A percentile compares a stretch with the other conserved stretches of the same genome.
Conservation (phyloP, 2,113 vertebrate species). For the Columba livia region DNA sequence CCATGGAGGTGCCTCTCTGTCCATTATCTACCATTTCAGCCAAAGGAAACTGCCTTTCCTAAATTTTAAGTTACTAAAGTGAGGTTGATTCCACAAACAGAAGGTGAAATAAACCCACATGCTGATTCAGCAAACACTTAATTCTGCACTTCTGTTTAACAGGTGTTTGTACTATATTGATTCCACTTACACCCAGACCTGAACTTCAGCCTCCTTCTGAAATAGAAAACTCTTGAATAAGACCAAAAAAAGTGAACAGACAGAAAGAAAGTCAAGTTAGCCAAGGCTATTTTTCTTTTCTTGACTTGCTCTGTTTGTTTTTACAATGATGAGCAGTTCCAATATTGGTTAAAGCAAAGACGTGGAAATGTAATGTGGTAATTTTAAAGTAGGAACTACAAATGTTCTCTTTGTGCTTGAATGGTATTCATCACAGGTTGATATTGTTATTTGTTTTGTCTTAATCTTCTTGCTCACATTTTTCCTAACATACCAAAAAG, state of each 20-base stretch:
- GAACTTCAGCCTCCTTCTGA: neutral
- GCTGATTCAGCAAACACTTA: neutral
- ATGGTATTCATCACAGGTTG: neutral
- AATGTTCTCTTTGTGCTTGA: neutral
- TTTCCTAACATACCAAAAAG: neutral
- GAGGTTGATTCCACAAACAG: neutral
- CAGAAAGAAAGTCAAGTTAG: neutral
- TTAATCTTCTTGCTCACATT: accelerated
- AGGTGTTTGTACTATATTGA: neutral
- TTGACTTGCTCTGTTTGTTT: neutral
- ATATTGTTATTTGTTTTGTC: neutral
- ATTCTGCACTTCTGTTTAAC: neutral
- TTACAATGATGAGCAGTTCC: neutral
- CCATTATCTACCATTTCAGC: neutral
- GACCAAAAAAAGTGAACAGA: neutral
- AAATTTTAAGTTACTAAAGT: neutral
- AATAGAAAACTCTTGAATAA: neutral
- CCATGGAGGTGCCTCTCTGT: neutral
- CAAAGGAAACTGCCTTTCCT: neutral
- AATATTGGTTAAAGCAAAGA: neutral
- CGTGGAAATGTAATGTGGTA: neutral
- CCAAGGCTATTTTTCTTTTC: neutral
- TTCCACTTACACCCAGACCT: neutral
- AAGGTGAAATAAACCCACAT: neutral
- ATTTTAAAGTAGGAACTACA: neutral